Evolutionary conservation across 2,888 invertebrate genomes (phyloP).

Genomic region (Eulithis prunata): DNA sequence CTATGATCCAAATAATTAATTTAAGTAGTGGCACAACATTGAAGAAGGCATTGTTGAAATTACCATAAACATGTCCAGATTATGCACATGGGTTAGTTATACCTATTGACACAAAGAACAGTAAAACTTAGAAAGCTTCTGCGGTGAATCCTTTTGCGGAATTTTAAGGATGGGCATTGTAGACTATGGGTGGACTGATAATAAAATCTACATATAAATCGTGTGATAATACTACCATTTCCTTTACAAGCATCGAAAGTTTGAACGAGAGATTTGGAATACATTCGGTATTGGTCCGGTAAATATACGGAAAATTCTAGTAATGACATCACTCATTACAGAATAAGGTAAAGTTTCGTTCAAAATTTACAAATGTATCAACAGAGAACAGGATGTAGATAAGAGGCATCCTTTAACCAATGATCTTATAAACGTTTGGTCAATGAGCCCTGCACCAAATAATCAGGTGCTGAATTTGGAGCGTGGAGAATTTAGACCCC

Average conservation of each 20-base stretch:
- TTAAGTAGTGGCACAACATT: neutral
- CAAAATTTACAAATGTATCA: constrained; percentile 5
- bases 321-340: constrained; percentile 12
- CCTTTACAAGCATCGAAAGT: constrained; percentile 20
- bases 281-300: too few relatives aligned
- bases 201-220: constrained; percentile 39
- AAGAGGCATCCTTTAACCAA: neutral
- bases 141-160: constrained; percentile 35
- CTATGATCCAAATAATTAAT: too few relatives aligned
- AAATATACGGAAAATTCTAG: constrained; percentile 2
- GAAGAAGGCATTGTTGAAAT: neutral
- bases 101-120: constrained; percentile 2
- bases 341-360: constrained; percentile 1
- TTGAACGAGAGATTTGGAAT: neutral
- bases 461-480: constrained; percentile 16
- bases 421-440: neutral
- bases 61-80: neutral
- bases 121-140: constrained; percentile 36
- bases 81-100: neutral
- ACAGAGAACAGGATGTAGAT: constrained; percentile 15
- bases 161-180: constrained; percentile 37
- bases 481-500: constrained; percentile 25
- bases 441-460: neutral
- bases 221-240: constrained; percentile 34
- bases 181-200: constrained; percentile 24